These are phyloP conservation scores for Chromoteleia sp. DNA, from an alignment of 2,888 invertebrate species.

Conservation along the genomic window DNA sequence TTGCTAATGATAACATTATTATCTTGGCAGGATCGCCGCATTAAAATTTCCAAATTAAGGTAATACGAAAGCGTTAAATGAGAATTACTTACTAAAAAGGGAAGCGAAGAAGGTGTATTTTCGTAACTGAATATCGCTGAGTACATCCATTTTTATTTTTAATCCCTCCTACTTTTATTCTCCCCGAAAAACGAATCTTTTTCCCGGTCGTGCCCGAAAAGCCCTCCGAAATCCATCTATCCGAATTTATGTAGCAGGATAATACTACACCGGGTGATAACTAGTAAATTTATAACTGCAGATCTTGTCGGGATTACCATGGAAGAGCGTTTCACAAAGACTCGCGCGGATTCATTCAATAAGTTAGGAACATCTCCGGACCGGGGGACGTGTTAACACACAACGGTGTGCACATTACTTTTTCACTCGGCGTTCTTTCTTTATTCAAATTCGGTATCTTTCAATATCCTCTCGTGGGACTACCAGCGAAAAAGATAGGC, in stretches of 20 bases:
- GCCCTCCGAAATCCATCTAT: slow-evolving; percentile 38
- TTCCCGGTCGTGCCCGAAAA: slow-evolving; percentile 8
- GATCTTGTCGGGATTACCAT: slow-evolving; percentile 25
- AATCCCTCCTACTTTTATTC: slow-evolving; percentile 4
- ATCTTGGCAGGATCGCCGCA: too few species aligned
- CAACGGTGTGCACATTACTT: slow-evolving; percentile 35
- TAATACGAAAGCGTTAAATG: too few species aligned
- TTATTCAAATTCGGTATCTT: slow-evolving; percentile 56
- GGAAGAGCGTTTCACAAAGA: slow-evolving; percentile 33
- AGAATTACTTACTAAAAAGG: too few species aligned
- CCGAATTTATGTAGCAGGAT: slow-evolving; percentile 44
- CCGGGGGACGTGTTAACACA: slow-evolving; percentile 36
- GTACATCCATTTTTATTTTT: too few species aligned
- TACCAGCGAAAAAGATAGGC: background rate
- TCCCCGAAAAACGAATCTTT: slow-evolving; percentile 23
- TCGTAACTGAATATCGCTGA: too few species aligned
- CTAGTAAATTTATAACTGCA: slow-evolving; percentile 44
- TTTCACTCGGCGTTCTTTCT: slow-evolving; percentile 40
- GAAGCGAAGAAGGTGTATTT: too few species aligned
- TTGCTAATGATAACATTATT: slow-evolving; percentile 1
- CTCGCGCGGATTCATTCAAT: slow-evolving; percentile 43
- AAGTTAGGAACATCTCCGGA: slow-evolving; percentile 41
- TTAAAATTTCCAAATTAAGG: too few species aligned
- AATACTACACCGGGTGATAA: slow-evolving; percentile 33
- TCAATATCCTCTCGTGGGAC: slow-evolving; percentile 31